Conservation (phyloP, 2,888 invertebrate species). For the Heliconius erato region DNA sequence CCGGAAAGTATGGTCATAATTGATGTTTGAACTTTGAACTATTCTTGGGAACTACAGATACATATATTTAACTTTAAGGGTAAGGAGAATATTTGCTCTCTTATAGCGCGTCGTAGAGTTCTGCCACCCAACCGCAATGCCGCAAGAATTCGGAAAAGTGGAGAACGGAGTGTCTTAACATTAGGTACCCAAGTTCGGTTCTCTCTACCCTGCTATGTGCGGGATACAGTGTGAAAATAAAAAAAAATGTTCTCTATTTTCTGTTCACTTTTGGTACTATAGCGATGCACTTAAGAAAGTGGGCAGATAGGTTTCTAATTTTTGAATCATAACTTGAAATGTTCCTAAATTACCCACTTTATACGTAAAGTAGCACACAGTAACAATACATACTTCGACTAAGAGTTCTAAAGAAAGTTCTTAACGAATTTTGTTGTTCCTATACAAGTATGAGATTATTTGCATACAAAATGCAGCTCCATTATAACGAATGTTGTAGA, state of each 20-base stretch:
- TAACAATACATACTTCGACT: neutral
- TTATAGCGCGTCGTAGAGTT: too few species aligned
- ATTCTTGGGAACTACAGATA: too few species aligned
- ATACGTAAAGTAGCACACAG: neutral
- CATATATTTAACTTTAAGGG: neutral
- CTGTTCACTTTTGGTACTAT: neutral
- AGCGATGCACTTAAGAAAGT: neutral
- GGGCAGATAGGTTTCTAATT: neutral
- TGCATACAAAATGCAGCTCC: neutral
- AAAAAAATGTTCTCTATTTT: too few species aligned
- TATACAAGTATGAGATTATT: conserved; percentile 4
- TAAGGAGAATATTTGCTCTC: too few species aligned
- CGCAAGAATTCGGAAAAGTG: too few species aligned
- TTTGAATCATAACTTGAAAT: neutral
- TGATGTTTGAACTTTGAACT: neutral
- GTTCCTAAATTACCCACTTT: neutral
- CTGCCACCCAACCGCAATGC: too few species aligned
- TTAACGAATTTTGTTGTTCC: conserved; percentile 1
- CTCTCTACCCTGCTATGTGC: too few species aligned
- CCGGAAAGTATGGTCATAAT: neutral
- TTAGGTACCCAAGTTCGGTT: too few species aligned
- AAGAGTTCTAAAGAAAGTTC: conserved; percentile 7
- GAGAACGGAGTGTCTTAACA: too few species aligned
- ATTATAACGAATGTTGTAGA: neutral
- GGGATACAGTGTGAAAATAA: too few species aligned